Evolutionary conservation across 1,140 invertebrate species (phyloP).

Genomic region (Saccostrea glomerata): DNA sequence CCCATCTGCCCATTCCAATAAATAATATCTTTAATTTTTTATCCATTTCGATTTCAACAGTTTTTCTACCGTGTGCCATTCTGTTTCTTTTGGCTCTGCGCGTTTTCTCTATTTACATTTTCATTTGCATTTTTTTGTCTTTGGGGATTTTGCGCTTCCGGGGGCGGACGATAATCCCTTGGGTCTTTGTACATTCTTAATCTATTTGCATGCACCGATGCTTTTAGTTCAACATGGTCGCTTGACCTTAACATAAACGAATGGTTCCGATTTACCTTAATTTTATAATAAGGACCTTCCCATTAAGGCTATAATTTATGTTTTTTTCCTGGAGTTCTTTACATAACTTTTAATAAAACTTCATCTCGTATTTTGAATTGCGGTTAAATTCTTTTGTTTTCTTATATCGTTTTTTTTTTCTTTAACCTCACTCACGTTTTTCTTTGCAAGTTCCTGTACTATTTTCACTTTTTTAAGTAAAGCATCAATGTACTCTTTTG

Average conservation of each 20-base stretch:
- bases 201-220: constrained; percentile 12
- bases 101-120: too few species aligned
- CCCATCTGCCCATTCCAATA: too few species aligned
- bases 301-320: too few species aligned
- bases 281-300: constrained; percentile 10
- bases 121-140: too few species aligned
- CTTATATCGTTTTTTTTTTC: constrained; percentile 7
- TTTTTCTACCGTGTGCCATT: too few species aligned
- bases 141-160: too few species aligned
- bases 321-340: not conserved
- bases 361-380: constrained; percentile 42
- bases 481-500: not conserved
- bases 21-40: too few species aligned
- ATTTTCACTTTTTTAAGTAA: not conserved
- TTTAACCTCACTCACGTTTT: not conserved
- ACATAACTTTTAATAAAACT: constrained; percentile 44
- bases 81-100: too few species aligned
- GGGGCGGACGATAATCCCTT: not conserved
- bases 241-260: not conserved
- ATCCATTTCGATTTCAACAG: too few species aligned
- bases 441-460: too few species aligned
- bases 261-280: not conserved
- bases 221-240: not conserved
- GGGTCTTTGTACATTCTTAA: not conserved
- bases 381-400: constrained; percentile 41